phyloP scores from a whole-genome alignment of 2,113 vertebrate genomes.

The Bucco capensis region DNA sequence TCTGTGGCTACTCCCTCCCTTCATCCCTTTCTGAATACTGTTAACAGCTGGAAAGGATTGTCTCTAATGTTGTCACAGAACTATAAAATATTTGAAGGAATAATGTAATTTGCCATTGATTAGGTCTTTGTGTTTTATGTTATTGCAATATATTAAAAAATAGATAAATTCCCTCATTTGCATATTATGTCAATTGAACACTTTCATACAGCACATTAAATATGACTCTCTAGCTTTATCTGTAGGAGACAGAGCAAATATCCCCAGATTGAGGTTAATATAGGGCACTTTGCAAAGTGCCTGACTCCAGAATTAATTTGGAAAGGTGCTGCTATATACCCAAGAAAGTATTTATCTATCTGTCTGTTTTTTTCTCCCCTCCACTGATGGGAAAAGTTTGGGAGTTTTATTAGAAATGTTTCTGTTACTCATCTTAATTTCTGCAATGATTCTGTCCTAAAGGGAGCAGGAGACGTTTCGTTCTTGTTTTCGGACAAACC shows the following conservation, averaged over 20 bases:
- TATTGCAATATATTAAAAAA: neutral
- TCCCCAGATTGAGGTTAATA: neutral
- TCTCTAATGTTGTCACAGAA: neutral
- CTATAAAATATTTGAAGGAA: neutral
- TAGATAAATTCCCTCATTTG: neutral
- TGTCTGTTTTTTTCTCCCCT: neutral
- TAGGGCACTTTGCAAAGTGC: neutral
- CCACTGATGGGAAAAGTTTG: neutral
- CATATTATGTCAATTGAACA: neutral
- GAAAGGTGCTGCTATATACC: fast-evolving
- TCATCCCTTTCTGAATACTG: neutral
- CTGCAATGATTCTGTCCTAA: neutral
- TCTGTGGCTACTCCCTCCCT: no score
- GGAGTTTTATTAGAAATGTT: neutral
- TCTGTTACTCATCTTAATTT: neutral
- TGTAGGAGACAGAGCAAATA: neutral
- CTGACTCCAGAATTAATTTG: neutral
- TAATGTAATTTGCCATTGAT: neutral
- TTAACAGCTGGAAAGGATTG: neutral
- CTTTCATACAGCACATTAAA: neutral
- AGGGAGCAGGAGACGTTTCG: neutral
- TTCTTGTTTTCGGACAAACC: neutral
- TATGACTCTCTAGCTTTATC: neutral
- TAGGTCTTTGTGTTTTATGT: neutral
- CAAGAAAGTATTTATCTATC: neutral